Evolutionary conservation across 1,140 invertebrate genomes (phyloP).

Genomic region (Asobara japonica): DNA sequence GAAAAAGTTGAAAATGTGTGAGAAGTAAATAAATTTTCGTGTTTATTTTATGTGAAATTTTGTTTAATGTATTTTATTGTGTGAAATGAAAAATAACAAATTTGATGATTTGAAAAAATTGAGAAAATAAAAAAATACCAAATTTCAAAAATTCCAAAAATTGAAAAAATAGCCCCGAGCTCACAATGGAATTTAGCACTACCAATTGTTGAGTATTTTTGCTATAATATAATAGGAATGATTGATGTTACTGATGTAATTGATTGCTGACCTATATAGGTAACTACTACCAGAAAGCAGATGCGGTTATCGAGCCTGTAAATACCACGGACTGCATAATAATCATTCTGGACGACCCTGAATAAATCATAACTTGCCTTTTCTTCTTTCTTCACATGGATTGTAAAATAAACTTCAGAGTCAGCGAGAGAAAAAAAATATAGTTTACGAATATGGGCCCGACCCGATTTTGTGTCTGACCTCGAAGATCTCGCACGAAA

Average conservation of each 20-base stretch:
- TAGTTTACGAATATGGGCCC: background rate
- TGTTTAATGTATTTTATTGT: too few species aligned
- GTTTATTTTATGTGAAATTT: too few species aligned
- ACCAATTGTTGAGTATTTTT: background rate
- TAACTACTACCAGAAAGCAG: background rate
- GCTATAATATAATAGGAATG: background rate
- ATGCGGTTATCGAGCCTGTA: background rate
- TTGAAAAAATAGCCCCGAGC: too few species aligned
- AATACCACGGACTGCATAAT: background rate
- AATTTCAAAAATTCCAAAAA: too few species aligned
- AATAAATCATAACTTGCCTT: background rate
- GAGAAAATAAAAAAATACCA: too few species aligned
- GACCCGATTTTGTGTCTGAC: constrained; percentile 2
- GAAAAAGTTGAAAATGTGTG: too few species aligned
- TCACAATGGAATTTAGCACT: too few species aligned
- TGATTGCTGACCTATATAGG: background rate
- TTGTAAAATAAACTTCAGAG: background rate
- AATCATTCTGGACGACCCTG: background rate
- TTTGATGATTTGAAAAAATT: too few species aligned
- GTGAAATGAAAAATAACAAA: too few species aligned
- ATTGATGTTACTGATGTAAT: background rate
- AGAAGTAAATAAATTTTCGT: too few species aligned
- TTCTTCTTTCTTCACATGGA: background rate
- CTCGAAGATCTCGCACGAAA: constrained; percentile 13
- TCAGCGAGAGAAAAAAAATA: background rate